Evolutionary conservation across 2,888 invertebrate genomes (phyloP).

Genomic region (Colostygia pectinataria): DNA sequence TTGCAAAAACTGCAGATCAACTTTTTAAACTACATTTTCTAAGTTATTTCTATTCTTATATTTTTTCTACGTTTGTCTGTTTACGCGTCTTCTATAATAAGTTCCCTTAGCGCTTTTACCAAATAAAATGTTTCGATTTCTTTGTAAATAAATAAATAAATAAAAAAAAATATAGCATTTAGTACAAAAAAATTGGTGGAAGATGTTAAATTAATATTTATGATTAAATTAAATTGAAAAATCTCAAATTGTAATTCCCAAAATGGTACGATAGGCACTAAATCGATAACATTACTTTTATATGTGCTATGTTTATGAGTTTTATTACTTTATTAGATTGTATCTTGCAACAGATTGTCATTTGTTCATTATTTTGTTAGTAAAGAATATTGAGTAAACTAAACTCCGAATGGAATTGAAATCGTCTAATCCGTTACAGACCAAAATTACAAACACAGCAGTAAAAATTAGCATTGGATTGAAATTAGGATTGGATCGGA

Average conservation of each 20-base stretch:
- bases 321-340: conserved; percentile 5
- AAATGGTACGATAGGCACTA: conserved; percentile 31
- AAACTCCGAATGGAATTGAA: no score
- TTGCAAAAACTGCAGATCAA: no score
- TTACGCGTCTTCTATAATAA: conserved; percentile 20
- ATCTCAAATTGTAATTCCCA: conserved; percentile 41
- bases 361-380: no score
- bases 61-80: conserved; percentile 8
- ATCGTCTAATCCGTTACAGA: no score
- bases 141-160: conserved; percentile 69
- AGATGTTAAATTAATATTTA: conserved; percentile 50
- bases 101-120: conserved; percentile 68
- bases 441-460: no score
- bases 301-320: conserved; percentile 14
- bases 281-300: conserved; percentile 21
- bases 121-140: conserved; percentile 64
- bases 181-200: conserved; percentile 79
- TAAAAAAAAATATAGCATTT: conserved; percentile 64
- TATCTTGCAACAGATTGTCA: no score
- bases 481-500: no score
- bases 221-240: conserved; percentile 47
- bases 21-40: conserved; percentile 8
- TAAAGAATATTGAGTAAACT: no score
- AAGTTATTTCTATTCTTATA: conserved; percentile 10
- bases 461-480: no score